These are phyloP conservation scores for Abramis brama DNA, from an alignment of 2,113 vertebrate species.

Conservation along the genomic window DNA sequence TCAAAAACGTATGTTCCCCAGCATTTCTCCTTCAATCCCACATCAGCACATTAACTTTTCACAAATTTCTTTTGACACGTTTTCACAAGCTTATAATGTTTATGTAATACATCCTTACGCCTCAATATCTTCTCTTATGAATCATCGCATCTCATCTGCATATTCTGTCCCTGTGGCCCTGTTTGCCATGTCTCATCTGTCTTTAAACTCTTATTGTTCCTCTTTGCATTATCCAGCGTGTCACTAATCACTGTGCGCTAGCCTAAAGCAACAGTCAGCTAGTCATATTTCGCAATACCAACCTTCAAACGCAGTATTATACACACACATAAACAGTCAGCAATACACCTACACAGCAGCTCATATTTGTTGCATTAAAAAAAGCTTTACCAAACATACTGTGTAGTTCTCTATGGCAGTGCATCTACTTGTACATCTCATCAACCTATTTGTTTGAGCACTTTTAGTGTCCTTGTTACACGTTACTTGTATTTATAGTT, in stretches of 20 bases:
- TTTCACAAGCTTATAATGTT: conserved; percentile 18
- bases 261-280: conserved; percentile 83
- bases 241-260: conserved; percentile 81
- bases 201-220: conserved; percentile 33
- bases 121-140: conserved; percentile 31
- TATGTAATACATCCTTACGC: conserved; percentile 12
- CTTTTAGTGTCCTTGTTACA: no score
- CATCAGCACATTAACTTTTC: conserved; percentile 2
- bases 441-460: no score
- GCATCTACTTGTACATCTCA: no score
- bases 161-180: conserved; percentile 30
- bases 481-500: no score
- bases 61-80: conserved; percentile 29
- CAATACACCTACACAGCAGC: conserved; percentile 68
- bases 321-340: conserved; percentile 35
- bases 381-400: background rate
- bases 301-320: conserved; percentile 67
- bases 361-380: conserved; percentile 16
- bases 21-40: background rate
- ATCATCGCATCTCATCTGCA: conserved; percentile 33
- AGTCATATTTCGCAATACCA: conserved; percentile 80
- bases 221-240: conserved; percentile 48
- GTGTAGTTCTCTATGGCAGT: background rate
- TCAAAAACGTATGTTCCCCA: conserved; percentile 88
- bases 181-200: conserved; percentile 23